Percentiles rank a stretch among this genome's conserved stretches.
Conservation (phyloP, 2,113 vertebrate genomes). For the Haliaeetus leucogaster region DNA sequence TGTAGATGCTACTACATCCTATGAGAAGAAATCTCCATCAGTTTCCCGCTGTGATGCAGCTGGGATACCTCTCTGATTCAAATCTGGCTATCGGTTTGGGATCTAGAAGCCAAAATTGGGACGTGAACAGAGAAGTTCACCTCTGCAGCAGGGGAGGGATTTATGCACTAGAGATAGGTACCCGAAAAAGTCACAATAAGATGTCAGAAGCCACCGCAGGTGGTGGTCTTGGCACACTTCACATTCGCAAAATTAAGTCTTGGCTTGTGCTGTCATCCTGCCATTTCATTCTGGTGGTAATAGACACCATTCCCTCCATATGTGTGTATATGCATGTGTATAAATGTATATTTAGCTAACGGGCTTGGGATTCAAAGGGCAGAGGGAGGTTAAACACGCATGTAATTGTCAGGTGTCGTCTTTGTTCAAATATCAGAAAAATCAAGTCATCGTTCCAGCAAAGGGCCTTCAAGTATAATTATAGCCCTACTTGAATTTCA, state of each 20-base stretch:
- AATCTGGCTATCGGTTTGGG: background rate
- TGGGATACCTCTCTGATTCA: background rate
- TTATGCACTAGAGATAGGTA: background rate
- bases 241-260: no score
- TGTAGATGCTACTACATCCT: background rate
- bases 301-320: rapidly evolving
- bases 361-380: background rate
- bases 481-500: background rate
- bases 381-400: background rate
- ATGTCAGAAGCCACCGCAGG: background rate
- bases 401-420: background rate
- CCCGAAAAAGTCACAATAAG: background rate
- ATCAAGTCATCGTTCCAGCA: background rate
- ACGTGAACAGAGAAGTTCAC: background rate
- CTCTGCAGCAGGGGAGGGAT: background rate
- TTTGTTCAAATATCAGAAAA: background rate
- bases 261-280: background rate
- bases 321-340: rapidly evolving
- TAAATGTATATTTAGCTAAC: background rate
- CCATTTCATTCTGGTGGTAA: background rate
- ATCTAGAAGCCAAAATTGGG: background rate
- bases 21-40: background rate
- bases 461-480: background rate
- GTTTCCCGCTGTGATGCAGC: background rate
- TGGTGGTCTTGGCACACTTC: background rate